Evolutionary conservation across 2,113 vertebrate species (phyloP), one percentile per base, ranked within the genome.

Genomic region (Takifugu flavidus): DNA sequence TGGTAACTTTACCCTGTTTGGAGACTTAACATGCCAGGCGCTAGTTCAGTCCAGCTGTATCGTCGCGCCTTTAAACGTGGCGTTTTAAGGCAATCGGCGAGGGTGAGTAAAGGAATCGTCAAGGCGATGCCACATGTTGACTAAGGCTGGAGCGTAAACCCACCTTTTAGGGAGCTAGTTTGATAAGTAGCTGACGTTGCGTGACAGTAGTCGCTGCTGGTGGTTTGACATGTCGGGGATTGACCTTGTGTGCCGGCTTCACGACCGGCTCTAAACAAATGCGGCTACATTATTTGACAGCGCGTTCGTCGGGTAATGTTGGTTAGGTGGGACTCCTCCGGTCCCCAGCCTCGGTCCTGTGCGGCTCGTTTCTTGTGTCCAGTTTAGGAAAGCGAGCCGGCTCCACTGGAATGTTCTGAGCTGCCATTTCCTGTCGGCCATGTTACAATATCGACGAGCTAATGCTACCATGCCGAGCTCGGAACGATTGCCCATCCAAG

Each of bases 351-450:
- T 2, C 4, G 47, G 46, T 10, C 34, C 20, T 20, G 10, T 50
- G 58, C 56, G 44, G 58, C 72, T 75, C 53, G 39, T 68, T 51
- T 63, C 56, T 28, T 46, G 62, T 72, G 81, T 78, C 70, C 75
- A 70, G 58, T 72, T 78, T 47, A 65, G 75, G 75, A 78, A 78
- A 73, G 66, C 71, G 77, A 85, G 79, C 89, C 89, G 88, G 89
- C 84, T 88, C 83, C 85, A 52, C 85, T 88, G 88, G 89, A 90
- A 90, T 89, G 83, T 87, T 86, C 86, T 61, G 62, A 59, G 77
- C 80, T 82, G 79, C 79, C 76, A 55, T 85, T 89, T 90, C 84
- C 86, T 81, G 83, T 89, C 87, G 82, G 86, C 88, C 88, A 88
- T 89, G 82, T 89, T 87, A 84, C 72, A 85, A 66, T 68, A 63